Conservation (phyloP, 2,888 invertebrate species). For the Operophtera brumata region DNA sequence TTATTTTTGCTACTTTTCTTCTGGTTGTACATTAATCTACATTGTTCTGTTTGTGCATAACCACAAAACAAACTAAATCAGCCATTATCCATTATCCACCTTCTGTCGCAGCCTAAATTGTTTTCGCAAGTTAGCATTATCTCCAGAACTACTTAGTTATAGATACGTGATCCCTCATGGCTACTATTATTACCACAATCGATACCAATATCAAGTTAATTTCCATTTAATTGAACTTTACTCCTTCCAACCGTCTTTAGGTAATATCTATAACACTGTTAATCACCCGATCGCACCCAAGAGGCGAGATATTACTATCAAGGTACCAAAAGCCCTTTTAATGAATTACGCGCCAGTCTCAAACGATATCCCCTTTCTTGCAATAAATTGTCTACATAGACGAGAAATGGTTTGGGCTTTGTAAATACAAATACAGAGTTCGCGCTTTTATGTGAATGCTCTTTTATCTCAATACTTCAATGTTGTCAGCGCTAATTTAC, state of each 20-base stretch:
- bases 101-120: too few relatives aligned
- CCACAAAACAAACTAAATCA: too few relatives aligned
- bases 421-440: not conserved
- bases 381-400: constrained; percentile 16
- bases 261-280: constrained; percentile 37
- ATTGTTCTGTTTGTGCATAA: too few relatives aligned
- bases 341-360: constrained; percentile 37
- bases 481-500: too few relatives aligned
- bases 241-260: constrained; percentile 38
- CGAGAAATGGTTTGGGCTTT: not conserved
- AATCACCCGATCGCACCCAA: constrained; percentile 55
- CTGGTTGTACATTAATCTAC: too few relatives aligned
- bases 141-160: not conserved
- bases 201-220: constrained; percentile 41
- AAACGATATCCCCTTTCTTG: constrained; percentile 26
- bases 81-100: too few relatives aligned
- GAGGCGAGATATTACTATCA: constrained; percentile 39
- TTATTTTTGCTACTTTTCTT: too few relatives aligned
- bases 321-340: constrained; percentile 36
- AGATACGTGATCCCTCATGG: constrained; percentile 27
- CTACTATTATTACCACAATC: constrained; percentile 23
- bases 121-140: too few relatives aligned
- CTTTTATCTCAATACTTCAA: too few relatives aligned
- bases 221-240: constrained; percentile 49
- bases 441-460: too few relatives aligned